Evolutionary conservation across 2,797 vertebrate species (phyloP), one percentile per base, ranked within the genome.

Genomic region (Apogon talboti): DNA sequence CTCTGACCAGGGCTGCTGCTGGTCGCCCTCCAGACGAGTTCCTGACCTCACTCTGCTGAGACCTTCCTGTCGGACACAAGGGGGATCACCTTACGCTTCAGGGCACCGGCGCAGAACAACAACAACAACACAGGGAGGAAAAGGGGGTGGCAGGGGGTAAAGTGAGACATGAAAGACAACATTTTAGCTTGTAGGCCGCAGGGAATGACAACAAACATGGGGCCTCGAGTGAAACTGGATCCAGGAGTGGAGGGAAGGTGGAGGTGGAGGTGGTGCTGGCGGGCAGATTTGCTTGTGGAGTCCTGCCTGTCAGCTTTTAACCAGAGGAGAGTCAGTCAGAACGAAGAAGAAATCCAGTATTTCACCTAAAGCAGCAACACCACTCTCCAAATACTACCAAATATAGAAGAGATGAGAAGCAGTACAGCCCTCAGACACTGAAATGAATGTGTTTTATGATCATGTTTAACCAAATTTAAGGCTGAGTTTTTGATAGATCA

Each of bases 161-260:
- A 33, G 57, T 21, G 38, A 86, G 82, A 78, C 66, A 67, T 54
- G 50, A 77, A 72, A 77, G 83, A 82, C 76, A 51, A 62, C 69
- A 53, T 76, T 81, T 79, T 51, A 78, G 68, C 78, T 81, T 79
- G 88, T 84, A 79, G 76, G 83, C 79, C 58, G 51, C 44, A 0
- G 82, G 86, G 72, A 82, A 74, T 7, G 51, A 83, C 83, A 87
- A 90, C 82, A 89, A 84, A 85, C 86, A 82, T 6, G 37, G 18
- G 55, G 54, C 63, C 61, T 54, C 0, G 30, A 60, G 67, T 72
- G 83, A 84, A 87, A 90, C 48, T 0, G 45, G 84, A 88, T 77
- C 66, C n/a, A n/a, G 2, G 38, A 40, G 19, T 30, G 38, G 8
- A 21, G 0, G 61, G 2, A 2, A 56, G 52, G 41, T 24, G 49